Evolutionary conservation across 1,140 invertebrate species (phyloP).

Genomic region (Chrysoperla carnea): DNA sequence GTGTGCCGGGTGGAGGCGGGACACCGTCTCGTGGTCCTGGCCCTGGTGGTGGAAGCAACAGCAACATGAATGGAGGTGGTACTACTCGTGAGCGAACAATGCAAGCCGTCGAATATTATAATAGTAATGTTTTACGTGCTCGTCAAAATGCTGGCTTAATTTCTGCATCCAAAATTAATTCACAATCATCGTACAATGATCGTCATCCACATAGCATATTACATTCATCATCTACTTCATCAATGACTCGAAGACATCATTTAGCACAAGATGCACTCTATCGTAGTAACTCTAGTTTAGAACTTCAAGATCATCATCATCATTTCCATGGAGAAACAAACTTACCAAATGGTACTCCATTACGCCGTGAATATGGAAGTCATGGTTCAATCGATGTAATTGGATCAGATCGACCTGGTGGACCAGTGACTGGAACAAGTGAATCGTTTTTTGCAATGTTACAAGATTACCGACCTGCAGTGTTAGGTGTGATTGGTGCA

Average conservation of each 20-base stretch:
- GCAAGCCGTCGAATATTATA: conserved; percentile 30
- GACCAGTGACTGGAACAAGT: conserved; percentile 19
- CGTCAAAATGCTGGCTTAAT: conserved; percentile 21
- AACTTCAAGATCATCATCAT: conserved; percentile 24
- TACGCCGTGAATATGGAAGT: conserved; percentile 37
- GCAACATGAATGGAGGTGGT: neutral
- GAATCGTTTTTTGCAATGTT: conserved; percentile 68
- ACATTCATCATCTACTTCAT: conserved; percentile 5
- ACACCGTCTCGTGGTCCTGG: neutral
- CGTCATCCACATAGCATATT: conserved; percentile 7
- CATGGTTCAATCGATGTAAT: conserved; percentile 38
- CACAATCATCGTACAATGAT: conserved; percentile 17
- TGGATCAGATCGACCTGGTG: conserved; percentile 17
- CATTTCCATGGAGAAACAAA: conserved; percentile 14
- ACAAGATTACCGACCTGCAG: conserved; percentile 45
- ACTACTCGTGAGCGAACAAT: conserved; percentile 20
- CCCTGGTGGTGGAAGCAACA: neutral
- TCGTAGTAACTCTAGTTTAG: conserved; percentile 39
- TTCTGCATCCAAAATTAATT: conserved; percentile 2
- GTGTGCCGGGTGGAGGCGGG: neutral
- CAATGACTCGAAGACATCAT: conserved; percentile 6
- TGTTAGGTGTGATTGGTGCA: conserved; percentile 21
- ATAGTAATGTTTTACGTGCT: conserved; percentile 25
- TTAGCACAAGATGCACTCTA: conserved; percentile 22
- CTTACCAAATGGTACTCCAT: conserved; percentile 17